These are phyloP conservation scores for Apostichopus parvimensis DNA, from an alignment of 35 echinoderm and acorn worm genomes.

Conservation along the genomic window DNA sequence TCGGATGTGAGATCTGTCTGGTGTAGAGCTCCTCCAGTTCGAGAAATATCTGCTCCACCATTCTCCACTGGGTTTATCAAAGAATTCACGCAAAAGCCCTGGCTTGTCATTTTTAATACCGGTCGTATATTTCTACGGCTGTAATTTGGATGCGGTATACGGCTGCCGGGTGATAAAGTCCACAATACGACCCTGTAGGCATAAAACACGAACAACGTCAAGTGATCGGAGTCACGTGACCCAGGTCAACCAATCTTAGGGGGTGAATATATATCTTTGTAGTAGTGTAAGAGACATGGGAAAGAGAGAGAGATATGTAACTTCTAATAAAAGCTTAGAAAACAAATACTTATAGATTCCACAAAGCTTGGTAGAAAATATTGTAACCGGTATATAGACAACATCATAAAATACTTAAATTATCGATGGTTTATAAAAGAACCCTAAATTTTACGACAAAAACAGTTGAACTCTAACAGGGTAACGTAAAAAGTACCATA, in stretches of 20 bases:
- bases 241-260: conserved; percentile 32
- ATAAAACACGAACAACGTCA: conserved; percentile 66
- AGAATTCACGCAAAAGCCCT: conserved; percentile 64
- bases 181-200: conserved; percentile 59
- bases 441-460: too few species aligned
- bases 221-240: conserved; percentile 48
- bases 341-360: too few species aligned
- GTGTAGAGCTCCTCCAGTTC: not conserved
- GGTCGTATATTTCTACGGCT: conserved; percentile 65
- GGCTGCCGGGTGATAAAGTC: conserved; percentile 56
- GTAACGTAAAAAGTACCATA: not conserved
- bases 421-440: too few species aligned
- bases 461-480: too few species aligned
- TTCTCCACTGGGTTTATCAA: conserved; percentile 62
- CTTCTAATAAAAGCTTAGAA: too few species aligned
- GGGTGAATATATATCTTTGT: too few species aligned
- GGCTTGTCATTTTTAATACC: conserved; percentile 66
- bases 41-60: conserved; percentile 44
- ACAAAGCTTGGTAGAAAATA: too few species aligned
- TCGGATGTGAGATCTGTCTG: conserved; percentile 21
- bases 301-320: too few species aligned
- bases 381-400: too few species aligned
- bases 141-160: conserved; percentile 56
- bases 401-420: too few species aligned
- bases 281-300: too few species aligned